phyloP scores from a whole-genome alignment of 1,140 invertebrate species.

The Bombus picipes region DNA sequence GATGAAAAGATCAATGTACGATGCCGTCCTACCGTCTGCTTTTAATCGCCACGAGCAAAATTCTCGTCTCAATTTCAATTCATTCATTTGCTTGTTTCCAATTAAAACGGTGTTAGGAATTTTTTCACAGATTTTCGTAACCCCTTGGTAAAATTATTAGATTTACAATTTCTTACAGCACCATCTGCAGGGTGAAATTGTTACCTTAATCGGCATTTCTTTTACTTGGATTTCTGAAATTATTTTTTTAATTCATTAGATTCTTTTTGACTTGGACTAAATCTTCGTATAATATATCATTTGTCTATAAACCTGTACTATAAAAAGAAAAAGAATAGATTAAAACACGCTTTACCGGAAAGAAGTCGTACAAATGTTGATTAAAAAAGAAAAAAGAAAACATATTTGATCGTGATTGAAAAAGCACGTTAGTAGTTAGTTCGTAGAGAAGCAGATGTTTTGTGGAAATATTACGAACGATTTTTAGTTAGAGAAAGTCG shows the following conservation, averaged over 20 bases:
- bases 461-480: slow-evolving; percentile 34
- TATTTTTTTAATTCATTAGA: neutral
- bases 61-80: neutral
- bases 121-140: neutral
- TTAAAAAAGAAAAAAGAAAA: neutral
- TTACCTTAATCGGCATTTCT: no score
- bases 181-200: neutral
- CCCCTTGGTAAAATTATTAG: neutral
- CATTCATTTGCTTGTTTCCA: neutral
- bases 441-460: neutral
- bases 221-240: neutral
- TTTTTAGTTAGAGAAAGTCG: slow-evolving; percentile 48
- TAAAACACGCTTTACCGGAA: neutral
- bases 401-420: neutral
- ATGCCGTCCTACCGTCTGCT: neutral
- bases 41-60: neutral
- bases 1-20: slow-evolving; percentile 42
- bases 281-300: neutral
- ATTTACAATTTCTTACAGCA: neutral
- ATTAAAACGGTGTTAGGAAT: neutral
- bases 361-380: neutral
- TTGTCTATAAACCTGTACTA: neutral
- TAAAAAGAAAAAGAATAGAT: neutral
- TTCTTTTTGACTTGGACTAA: neutral
- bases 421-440: neutral